Evolutionary conservation across 2,797 vertebrate species (phyloP).

Genomic region (Melanotaenia parkinsoni): DNA sequence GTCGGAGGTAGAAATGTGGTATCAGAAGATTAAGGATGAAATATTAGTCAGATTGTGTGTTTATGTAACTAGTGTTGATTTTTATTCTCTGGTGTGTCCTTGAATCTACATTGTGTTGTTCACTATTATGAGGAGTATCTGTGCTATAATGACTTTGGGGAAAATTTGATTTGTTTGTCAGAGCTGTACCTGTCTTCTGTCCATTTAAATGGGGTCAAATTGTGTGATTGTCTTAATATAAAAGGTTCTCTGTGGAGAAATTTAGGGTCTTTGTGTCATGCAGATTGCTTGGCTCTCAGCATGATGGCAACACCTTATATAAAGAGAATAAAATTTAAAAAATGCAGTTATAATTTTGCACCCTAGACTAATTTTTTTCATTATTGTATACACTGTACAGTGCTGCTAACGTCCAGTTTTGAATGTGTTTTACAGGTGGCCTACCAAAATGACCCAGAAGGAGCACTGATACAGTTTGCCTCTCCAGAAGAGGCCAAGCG

Average conservation of each 20-base stretch:
- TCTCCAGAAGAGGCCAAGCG: constrained; percentile 91
- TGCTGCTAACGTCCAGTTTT: not conserved
- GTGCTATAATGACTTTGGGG: not conserved
- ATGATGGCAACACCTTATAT: no score
- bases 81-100: no score
- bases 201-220: not conserved
- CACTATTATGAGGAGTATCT: not conserved
- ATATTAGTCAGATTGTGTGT: not conserved
- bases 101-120: no score
- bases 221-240: not conserved
- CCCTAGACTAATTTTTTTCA: no score
- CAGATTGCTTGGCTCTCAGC: no score
- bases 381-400: not conserved
- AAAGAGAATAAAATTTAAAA: not conserved
- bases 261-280: not conserved
- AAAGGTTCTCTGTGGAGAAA: not conserved
- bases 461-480: constrained; percentile 95
- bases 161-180: not conserved
- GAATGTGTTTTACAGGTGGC: constrained; percentile 86
- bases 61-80: no score
- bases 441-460: constrained; percentile 93
- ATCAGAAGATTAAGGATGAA: not conserved
- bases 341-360: not conserved
- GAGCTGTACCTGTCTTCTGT: no score
- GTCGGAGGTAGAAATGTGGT: not conserved